A percentile compares a stretch with the other conserved stretches of the same genome.
These are phyloP conservation scores for Polia nebulosa DNA, from an alignment of 2,888 invertebrate genomes.

Conservation along the genomic window DNA sequence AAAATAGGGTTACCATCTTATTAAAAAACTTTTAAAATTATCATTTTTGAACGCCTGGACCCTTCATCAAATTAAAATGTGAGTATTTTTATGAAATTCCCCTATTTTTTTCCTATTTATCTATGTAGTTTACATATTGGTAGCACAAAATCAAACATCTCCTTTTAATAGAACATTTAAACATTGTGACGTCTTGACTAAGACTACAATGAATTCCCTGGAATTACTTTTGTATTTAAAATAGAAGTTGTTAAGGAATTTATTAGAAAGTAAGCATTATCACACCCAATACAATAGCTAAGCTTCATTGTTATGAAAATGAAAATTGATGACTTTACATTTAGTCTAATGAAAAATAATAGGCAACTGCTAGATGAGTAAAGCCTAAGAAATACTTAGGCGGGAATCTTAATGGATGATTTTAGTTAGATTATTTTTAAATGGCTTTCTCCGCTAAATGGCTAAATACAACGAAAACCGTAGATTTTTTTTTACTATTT, in stretches of 20 bases:
- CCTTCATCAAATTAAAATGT: too few relatives aligned
- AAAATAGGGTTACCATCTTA: too few relatives aligned
- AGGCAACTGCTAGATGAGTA: constrained; percentile 15
- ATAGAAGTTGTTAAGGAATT: constrained; percentile 5
- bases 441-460: neutral
- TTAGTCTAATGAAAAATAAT: constrained; percentile 38
- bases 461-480: neutral
- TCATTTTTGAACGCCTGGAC: too few relatives aligned
- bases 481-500: too few relatives aligned
- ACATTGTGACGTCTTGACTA: constrained; percentile 13
- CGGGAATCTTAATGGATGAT: constrained; percentile 13
- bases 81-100: too few relatives aligned
- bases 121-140: too few relatives aligned
- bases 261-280: constrained; percentile 11
- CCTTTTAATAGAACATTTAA: constrained; percentile 7
- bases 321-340: constrained; percentile 42
- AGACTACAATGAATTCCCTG: neutral
- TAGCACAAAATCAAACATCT: too few relatives aligned
- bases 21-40: too few relatives aligned
- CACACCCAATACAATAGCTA: constrained; percentile 26
- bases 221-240: constrained; percentile 21
- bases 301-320: constrained; percentile 40
- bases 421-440: constrained; percentile 18
- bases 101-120: too few relatives aligned
- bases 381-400: constrained; percentile 12